Conservation (phyloP, 2,113 vertebrate species). For the Tympanuchus pallidicinctus region DNA sequence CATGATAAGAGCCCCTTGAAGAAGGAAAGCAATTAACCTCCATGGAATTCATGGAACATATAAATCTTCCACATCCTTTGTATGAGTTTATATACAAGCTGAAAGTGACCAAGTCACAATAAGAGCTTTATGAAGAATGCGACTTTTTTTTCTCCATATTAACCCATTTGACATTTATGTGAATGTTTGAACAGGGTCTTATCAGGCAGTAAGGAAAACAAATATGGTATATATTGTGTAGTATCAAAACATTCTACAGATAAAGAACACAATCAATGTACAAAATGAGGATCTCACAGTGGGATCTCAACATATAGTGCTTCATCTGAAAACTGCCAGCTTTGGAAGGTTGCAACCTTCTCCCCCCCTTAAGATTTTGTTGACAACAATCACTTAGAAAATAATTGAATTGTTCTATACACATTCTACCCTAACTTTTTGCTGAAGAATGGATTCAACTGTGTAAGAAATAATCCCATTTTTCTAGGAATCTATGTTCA, state of each 20-base stretch:
- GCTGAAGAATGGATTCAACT: neutral
- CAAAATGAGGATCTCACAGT: neutral
- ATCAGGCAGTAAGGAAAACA: neutral
- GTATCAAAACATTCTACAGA: neutral
- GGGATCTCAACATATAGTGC: neutral
- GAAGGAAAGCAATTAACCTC: slow-evolving; percentile 59
- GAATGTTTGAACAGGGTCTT: neutral
- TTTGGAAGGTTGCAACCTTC: neutral
- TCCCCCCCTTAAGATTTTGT: neutral
- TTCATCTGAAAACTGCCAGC: neutral
- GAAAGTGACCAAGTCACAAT: neutral
- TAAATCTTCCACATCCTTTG: neutral
- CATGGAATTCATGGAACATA: neutral
- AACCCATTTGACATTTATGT: neutral
- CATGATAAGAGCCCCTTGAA: slow-evolving; percentile 40
- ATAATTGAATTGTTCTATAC: neutral
- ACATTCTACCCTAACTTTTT: neutral
- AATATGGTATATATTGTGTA: rapidly evolving
- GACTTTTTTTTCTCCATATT: neutral
- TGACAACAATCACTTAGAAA: neutral
- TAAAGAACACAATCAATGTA: neutral
- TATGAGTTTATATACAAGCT: neutral
- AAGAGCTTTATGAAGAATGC: neutral
- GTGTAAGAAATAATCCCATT: neutral
- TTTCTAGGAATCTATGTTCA: neutral